Evolutionary conservation across 2,888 invertebrate genomes (phyloP), one percentile per base, ranked within the genome.

Genomic region (Vandiemenella viatica): DNA sequence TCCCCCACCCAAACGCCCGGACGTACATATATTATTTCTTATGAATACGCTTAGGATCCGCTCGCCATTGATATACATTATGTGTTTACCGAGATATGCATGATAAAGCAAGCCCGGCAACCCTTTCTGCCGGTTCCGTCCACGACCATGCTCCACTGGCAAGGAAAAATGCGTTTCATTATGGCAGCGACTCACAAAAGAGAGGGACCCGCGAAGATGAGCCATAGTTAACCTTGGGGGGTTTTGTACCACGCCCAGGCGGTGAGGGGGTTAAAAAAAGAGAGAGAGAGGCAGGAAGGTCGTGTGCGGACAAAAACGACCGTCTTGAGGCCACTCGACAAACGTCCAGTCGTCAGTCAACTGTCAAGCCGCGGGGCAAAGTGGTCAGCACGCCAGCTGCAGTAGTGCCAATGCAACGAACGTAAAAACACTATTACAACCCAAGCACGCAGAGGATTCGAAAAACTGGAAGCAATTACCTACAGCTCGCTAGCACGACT

Each of bases 141-240:
- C 32, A 32, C 13, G n/a, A 21, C 65, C 66, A 68, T 65, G 68
- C 65, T 67, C 67, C 65, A 62, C 62, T 67, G 68, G 65, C 65
- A 65, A 67, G 67, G 67, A 67, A 67, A 67, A 67, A 68, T 67
- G 65, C 60, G 63, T 65, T 66, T 65, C 64, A 65, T 66, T 66
- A 66, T 65, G 6, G 42, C 13, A 20, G 18, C n/a, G n/a, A 10
- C 13, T n/a, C 42, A 20, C 18, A 19, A n/a, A n/a, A n/a, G n/a
- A n/a, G n/a, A n/a, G n/a, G n/a, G n/a, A n/a, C 13, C 32, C 32
- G 32, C 32, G 32, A 32, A 32, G 32, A 32, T 32, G 32, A 32
- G 32, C 32, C 32, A 32, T 32, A 32, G 32, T 32, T 32, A 32
- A 32, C 32, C 32, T 32, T 32, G 32, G 32, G n/a, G n/a, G n/a